Evolutionary conservation across 2,888 invertebrate species (phyloP).

Genomic region (Cheilosia pagana): DNA sequence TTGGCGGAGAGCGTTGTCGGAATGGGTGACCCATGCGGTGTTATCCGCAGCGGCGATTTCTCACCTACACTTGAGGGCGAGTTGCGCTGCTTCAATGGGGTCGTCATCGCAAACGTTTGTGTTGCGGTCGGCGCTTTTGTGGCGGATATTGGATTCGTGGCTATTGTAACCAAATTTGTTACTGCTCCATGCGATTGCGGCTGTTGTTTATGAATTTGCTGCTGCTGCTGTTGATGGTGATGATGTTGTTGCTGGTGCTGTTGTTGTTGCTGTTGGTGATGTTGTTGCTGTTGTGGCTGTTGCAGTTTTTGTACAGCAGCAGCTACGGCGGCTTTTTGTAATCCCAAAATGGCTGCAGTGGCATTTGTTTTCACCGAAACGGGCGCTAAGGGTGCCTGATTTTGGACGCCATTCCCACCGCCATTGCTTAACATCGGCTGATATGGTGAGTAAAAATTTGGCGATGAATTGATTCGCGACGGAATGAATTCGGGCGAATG

Average conservation of each 20-base stretch:
- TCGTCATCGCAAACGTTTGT: slow-evolving; percentile 79
- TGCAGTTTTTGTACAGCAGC: slow-evolving; percentile 80
- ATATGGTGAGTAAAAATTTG: slow-evolving; percentile 83
- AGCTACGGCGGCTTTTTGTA: slow-evolving; percentile 80
- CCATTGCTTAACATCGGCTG: slow-evolving; percentile 82
- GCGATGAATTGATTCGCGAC: slow-evolving; percentile 82
- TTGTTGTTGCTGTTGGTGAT: slow-evolving; percentile 77
- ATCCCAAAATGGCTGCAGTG: slow-evolving; percentile 78
- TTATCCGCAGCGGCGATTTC: slow-evolving; percentile 84
- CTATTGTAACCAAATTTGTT: slow-evolving; percentile 64
- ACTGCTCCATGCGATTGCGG: slow-evolving; percentile 73
- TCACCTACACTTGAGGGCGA: slow-evolving; percentile 81
- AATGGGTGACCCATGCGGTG: slow-evolving; percentile 84
- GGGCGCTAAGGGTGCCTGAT: slow-evolving; percentile 75
- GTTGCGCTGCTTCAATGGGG: slow-evolving; percentile 80
- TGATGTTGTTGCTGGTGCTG: slow-evolving; percentile 77
- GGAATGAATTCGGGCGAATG: slow-evolving; percentile 85
- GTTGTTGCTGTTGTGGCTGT: slow-evolving; percentile 77
- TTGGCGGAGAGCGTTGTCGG: slow-evolving; percentile 81
- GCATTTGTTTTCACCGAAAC: slow-evolving; percentile 73
- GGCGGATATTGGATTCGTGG: slow-evolving; percentile 70
- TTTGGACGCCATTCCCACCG: slow-evolving; percentile 74
- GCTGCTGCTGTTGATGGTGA: slow-evolving; percentile 76
- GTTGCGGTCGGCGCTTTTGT: slow-evolving; percentile 78
- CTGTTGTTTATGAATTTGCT: slow-evolving; percentile 76